phyloP scores from a whole-genome alignment of 2,797 vertebrate genomes.

The Sandelia bainsii region DNA sequence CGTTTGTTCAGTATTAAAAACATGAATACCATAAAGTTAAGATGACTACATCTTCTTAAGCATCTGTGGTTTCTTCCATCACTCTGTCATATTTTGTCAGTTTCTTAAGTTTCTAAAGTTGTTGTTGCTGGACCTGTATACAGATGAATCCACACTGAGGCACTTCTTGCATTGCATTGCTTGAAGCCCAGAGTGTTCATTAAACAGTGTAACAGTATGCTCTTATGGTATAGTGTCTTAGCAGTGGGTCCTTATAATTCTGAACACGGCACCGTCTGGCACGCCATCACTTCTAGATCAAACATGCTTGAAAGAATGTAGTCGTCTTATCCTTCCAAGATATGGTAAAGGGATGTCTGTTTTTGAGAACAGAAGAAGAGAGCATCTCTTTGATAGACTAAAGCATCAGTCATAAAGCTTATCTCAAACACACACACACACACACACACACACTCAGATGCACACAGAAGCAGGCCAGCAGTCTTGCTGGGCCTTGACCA shows the following conservation, averaged over 20 bases:
- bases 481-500: constrained; percentile 54
- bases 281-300: constrained; percentile 67
- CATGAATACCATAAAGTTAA: no score
- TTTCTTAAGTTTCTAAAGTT: no score
- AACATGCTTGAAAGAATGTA: constrained; percentile 65
- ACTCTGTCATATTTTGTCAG: no score
- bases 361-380: constrained; percentile 70
- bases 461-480: constrained; percentile 41
- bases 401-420: constrained; percentile 74
- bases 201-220: constrained; percentile 14
- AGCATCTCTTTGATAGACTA: constrained; percentile 71
- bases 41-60: no score
- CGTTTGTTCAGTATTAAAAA: no score
- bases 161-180: no score
- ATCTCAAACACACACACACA: constrained; percentile 58
- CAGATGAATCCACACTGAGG: no score
- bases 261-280: constrained; percentile 48
- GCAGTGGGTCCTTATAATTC: constrained; percentile 38
- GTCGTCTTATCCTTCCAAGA: constrained; percentile 71
- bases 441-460: constrained; percentile 20
- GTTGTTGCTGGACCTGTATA: no score
- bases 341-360: constrained; percentile 72
- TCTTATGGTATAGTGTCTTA: constrained; percentile 11
- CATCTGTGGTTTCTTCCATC: no score
- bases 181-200: no score